Conservation (phyloP, 1,140 invertebrate genomes). For the Drusus annulatus region DNA sequence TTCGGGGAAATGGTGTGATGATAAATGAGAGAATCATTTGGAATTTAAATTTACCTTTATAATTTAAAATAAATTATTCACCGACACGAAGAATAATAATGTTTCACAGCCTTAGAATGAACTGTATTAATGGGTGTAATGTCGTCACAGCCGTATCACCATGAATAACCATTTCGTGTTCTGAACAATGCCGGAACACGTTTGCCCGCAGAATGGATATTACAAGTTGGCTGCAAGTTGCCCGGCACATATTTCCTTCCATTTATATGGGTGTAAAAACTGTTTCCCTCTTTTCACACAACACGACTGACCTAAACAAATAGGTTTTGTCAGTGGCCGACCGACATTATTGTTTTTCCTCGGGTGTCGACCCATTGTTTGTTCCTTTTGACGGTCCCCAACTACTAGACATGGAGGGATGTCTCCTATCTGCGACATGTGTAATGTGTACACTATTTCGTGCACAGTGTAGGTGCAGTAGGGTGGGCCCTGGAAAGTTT, state of each 20-base stretch:
- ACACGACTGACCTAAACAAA: slow-evolving; percentile 31
- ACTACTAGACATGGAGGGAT: neutral
- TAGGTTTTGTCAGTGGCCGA: slow-evolving; percentile 1
- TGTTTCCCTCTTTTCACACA: slow-evolving; percentile 20
- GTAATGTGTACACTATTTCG: too few relatives aligned
- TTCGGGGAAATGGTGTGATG: too few relatives aligned
- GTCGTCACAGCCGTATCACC: neutral
- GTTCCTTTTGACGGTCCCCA: neutral
- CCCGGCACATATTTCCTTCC: slow-evolving; percentile 3
- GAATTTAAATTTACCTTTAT: too few relatives aligned
- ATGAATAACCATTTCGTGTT: neutral
- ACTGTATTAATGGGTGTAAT: too few relatives aligned
- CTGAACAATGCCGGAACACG: slow-evolving; percentile 11
- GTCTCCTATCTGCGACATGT: too few relatives aligned
- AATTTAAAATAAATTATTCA: too few relatives aligned
- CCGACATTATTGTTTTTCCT: slow-evolving; percentile 25
- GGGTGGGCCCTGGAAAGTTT: too few relatives aligned
- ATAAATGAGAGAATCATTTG: too few relatives aligned
- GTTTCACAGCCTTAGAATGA: too few relatives aligned
- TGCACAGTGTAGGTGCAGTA: too few relatives aligned
- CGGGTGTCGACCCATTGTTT: slow-evolving; percentile 10
- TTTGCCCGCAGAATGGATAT: slow-evolving; percentile 1
- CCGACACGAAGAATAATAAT: too few relatives aligned
- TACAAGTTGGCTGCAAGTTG: neutral
- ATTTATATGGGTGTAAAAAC: slow-evolving; percentile 19